A percentile compares a stretch with the other conserved stretches of the same genome.
These are phyloP conservation scores for Hipposideros armiger DNA, from an alignment of 2,113 vertebrate genomes.

Conservation along the genomic window DNA sequence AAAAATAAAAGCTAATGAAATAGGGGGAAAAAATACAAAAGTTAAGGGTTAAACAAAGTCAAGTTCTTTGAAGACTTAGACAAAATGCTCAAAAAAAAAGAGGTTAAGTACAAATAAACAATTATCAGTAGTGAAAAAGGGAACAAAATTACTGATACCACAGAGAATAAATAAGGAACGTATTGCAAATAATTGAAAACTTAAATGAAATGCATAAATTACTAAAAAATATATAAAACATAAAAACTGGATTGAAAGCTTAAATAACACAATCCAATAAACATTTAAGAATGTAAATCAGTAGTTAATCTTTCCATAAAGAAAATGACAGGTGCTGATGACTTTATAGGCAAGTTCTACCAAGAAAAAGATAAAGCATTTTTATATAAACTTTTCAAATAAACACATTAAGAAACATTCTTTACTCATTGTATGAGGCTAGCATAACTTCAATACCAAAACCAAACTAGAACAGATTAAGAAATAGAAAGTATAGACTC, in stretches of 20 bases:
- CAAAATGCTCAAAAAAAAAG: not conserved
- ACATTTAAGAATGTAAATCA: slow-evolving; percentile 9
- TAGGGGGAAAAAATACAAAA: not conserved
- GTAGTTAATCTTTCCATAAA: not conserved
- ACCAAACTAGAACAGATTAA: not conserved
- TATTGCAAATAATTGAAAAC: not conserved
- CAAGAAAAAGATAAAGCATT: slow-evolving; percentile 30
- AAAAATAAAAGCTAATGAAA: slow-evolving; percentile 17
- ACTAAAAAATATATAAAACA: slow-evolving; percentile 7
- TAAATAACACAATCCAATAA: not conserved
- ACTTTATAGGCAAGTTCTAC: not conserved
- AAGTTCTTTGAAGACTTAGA: slow-evolving; percentile 34
- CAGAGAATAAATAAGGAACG: not conserved
- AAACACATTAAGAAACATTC: not conserved
- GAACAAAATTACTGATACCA: not conserved
- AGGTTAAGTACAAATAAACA: not conserved
- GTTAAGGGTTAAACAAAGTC: not conserved
- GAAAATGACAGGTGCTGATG: not conserved
- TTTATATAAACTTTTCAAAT: slow-evolving; percentile 27
- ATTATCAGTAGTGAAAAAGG: not conserved
- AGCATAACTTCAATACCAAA: not conserved
- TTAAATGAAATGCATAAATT: not conserved
- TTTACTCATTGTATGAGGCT: not conserved
- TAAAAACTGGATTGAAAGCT: not conserved
- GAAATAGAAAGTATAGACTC: not conserved